Conservation (phyloP, 2,113 vertebrate genomes). For the Pygoscelis antarcticus region DNA sequence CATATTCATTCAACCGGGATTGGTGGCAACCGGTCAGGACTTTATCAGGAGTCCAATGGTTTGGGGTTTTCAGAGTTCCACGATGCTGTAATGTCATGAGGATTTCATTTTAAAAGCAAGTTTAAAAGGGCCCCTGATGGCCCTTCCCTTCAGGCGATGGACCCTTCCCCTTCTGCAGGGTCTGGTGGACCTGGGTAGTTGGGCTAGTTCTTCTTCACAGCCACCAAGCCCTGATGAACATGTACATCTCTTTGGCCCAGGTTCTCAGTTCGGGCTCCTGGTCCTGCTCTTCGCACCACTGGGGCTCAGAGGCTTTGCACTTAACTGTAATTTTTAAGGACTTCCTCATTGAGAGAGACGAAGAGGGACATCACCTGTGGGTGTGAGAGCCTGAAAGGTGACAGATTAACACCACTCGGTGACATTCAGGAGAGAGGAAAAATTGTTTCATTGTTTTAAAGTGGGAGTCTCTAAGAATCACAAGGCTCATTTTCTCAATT, state of each 20-base stretch:
- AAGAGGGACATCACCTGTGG: neutral
- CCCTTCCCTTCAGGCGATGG: neutral
- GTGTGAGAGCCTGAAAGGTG: neutral
- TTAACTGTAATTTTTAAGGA: neutral
- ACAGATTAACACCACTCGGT: neutral
- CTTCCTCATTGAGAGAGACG: neutral
- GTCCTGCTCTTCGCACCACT: neutral
- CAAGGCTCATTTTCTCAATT: neutral
- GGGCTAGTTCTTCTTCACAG: neutral
- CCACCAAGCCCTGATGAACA: neutral
- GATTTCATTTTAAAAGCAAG: neutral
- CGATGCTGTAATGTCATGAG: neutral
- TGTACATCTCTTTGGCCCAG: neutral
- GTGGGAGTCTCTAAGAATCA: neutral
- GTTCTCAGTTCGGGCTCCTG: neutral
- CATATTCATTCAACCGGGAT: neutral
- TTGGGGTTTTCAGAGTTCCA: neutral
- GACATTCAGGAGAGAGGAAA: neutral
- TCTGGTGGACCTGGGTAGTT: neutral
- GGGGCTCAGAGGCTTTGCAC: neutral
- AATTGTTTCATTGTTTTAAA: neutral
- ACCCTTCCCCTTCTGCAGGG: neutral
- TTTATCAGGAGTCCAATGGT: neutral
- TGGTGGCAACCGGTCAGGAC: rapidly evolving
- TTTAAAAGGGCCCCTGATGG: neutral